Base-by-base conservation (phyloP, 2,888 invertebrate species). In the Galerucella calmariensis region DNA sequence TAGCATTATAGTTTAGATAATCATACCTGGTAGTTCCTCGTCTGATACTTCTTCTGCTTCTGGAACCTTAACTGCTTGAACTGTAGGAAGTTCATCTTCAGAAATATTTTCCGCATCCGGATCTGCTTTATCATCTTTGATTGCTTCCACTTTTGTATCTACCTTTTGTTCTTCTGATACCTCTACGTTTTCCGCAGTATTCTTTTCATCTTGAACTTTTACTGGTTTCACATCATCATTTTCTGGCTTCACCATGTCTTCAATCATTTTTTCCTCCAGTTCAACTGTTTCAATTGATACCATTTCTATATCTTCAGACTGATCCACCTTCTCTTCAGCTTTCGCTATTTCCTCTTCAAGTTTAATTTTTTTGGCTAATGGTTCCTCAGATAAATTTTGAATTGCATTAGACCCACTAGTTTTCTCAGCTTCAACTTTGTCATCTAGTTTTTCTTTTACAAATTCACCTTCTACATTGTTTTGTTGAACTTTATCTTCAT, bases 21-120 rank as follows among this genome's bases (percentile, higher is more conserved):
- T 11, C 63, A 16, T 65, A 65, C 63, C 93, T 1, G 93, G 94
- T 35, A 94, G 85, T 84, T 94, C 94, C 85, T 94, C 94, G 86
- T 94, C 93, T 2, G 94, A 94, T 0, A 94, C 94, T 87, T 94
- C 94, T 86, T 95, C 95, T 2, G 95, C 94, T 89, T 95, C 95
- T 77, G 94, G 93, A 58, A 94, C 92, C 88, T 94, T 94, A 9
- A 92, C 93, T 79, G 93, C 92, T 82, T 92, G 90, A 1, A 94
- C 92, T 46, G 89, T 89, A 0, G 94, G 94, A 44, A 95, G 84
- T 86, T 95, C 95, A 87, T 95, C 95, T 86, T 95, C 95, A 0
- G 95, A 95, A 59, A 95, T 94, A 72, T 94, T 93, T 88, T 95
- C 95, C 1, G 95, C 94, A 85, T 95, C 95, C 67, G 94, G 93